Base-by-base conservation (phyloP, 1,140 invertebrate species). In the Penaeus indicus region DNA sequence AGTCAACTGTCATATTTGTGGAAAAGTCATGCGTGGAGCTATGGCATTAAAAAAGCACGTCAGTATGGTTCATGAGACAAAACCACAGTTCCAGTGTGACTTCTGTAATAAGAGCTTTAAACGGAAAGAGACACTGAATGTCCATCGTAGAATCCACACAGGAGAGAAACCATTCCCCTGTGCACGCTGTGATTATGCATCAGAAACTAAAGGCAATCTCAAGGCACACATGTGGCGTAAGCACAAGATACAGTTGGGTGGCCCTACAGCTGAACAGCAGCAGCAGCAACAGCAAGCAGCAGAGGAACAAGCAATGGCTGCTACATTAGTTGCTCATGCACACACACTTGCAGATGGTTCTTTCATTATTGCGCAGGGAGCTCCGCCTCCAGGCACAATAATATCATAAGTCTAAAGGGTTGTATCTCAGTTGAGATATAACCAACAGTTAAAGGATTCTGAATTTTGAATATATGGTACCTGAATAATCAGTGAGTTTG, bases 81-180 rank as follows among this genome's bases (percentile, higher is more conserved):
- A 75, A 64, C 84, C 86, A 13, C 90, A 91, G 54, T 91, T 87
- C 64, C 85, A 85, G 5, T 95, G 95, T 91, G 95, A 95, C 91
- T 96, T 97, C 89, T 99, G 98, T 92, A 97, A 97, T 47, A 98
- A 99, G 92, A 97, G 97, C 92, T 99, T 98, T 93, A 94, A 97
- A 60, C 98, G 97, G 92, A 96, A 97, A 93, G 97, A 96, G 92
- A 99, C 98, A 91, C 94, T 99, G 84, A 96, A 97, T 64, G 97
- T 97, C 13, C 98, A 99, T 92, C 94, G 97, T 67, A 94, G 97
- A 62, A 96, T 96, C 32, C 95, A 95, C 91, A 96, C 95, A 3
- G 94, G 94, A 7, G 93, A 94, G 90, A 96, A 96, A 90, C 94
- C 95, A 10, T 95, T 91, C 75, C 75, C 62, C 3, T 91, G 90